Conservation (phyloP, 2,888 invertebrate genomes). For the Cataglyphis altisquamis region DNA sequence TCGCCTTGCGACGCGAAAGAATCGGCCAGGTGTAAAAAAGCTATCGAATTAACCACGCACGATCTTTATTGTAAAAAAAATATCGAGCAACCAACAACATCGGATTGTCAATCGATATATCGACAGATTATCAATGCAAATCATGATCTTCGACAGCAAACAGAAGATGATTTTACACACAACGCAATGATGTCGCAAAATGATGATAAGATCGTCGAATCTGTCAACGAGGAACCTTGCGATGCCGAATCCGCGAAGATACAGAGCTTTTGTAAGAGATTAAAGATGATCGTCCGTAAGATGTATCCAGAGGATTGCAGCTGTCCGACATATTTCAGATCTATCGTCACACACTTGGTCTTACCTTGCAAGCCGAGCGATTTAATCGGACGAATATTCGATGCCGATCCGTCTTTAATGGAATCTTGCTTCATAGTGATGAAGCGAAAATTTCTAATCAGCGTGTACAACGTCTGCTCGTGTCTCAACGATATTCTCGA, state of each 20-base stretch:
- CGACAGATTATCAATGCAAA: not conserved
- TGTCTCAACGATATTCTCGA: conserved; percentile 70
- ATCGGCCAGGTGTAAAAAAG: not conserved
- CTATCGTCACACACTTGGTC: conserved; percentile 43
- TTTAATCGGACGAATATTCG: conserved; percentile 67
- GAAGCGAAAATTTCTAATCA: conserved; percentile 61
- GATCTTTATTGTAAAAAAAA: not conserved
- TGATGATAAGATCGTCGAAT: not conserved
- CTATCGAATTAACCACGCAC: not conserved
- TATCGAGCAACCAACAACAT: not conserved
- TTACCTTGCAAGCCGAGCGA: conserved; percentile 68
- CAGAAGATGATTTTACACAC: not conserved
- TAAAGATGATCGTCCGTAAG: conserved; percentile 54
- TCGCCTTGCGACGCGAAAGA: not conserved
- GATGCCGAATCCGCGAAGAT: not conserved
- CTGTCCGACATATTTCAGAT: not conserved
- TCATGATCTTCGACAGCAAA: not conserved
- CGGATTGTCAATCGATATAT: not conserved
- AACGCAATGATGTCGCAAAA: not conserved
- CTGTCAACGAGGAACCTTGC: conserved; percentile 1
- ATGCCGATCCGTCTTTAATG: conserved; percentile 63
- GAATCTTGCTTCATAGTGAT: conserved; percentile 60
- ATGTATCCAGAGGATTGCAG: not conserved
- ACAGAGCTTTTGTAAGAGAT: not conserved
- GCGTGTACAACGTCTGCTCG: conserved; percentile 67